Percentiles rank a stretch among this genome's conserved stretches.
Evolutionary conservation across 1,140 invertebrate genomes (phyloP).

Genomic region (Neuroterus valhalla): DNA sequence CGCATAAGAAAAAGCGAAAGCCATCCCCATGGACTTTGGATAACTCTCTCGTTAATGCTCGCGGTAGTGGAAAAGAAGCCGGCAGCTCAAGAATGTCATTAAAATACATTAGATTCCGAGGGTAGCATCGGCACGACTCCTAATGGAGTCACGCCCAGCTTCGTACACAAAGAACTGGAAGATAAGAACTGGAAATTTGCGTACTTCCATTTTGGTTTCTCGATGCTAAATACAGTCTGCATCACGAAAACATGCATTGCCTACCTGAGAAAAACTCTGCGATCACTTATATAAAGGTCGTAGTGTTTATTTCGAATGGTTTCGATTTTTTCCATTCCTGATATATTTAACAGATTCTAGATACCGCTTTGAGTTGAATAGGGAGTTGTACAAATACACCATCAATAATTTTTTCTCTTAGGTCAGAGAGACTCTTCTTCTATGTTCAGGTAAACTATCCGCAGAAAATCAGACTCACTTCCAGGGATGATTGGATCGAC

Average conservation of each 20-base stretch:
- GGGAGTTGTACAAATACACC: too few species aligned
- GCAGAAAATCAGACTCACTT: too few species aligned
- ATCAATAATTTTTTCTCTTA: too few species aligned
- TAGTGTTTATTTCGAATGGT: too few species aligned
- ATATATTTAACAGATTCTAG: too few species aligned
- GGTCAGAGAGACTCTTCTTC: too few species aligned
- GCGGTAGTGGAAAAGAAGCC: conserved; percentile 43
- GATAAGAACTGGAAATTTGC: conserved; percentile 39
- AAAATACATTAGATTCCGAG: conserved; percentile 59
- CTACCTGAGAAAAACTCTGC: too few species aligned
- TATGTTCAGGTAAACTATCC: too few species aligned
- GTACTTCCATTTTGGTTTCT: neutral
- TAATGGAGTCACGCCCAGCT: conserved; percentile 55
- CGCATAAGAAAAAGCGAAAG: conserved; percentile 43
- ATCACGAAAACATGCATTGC: neutral
- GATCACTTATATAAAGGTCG: too few species aligned
- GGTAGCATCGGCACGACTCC: conserved; percentile 45
- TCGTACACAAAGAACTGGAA: conserved; percentile 38
- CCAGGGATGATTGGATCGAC: too few species aligned
- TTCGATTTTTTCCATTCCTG: too few species aligned
- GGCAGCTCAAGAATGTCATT: conserved; percentile 57
- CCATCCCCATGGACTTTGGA: conserved; percentile 31
- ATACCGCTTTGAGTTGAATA: too few species aligned
- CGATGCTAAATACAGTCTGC: neutral
- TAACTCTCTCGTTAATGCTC: conserved; percentile 65